A percentile compares a stretch with the other conserved stretches of the same genome.
Conservation (phyloP, 2,113 vertebrate species). For the Alosa alosa region DNA sequence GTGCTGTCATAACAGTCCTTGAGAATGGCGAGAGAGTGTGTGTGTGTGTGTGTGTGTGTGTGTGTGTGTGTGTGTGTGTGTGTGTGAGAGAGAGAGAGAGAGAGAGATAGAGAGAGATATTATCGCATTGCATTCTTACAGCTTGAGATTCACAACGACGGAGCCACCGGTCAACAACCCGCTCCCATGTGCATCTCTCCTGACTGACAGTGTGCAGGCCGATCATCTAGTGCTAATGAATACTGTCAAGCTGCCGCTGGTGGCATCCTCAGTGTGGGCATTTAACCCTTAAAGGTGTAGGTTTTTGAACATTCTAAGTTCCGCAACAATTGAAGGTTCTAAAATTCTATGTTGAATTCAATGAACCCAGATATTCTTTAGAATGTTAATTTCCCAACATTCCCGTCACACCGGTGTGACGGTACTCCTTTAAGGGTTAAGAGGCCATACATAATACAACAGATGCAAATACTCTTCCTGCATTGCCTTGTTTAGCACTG, state of each 20-base stretch:
- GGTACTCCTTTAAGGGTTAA: no score
- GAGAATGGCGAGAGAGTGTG: neutral
- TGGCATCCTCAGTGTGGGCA: slow-evolving; percentile 56
- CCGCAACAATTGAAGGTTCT: no score
- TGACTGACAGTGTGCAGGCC: slow-evolving; percentile 12
- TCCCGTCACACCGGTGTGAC: no score
- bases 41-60: no score
- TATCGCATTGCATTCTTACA: slow-evolving; percentile 47
- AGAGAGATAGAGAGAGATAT: neutral
- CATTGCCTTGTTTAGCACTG: neutral
- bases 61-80: no score
- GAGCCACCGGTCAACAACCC: slow-evolving; percentile 67
- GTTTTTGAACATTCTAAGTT: no score
- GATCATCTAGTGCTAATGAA: slow-evolving; percentile 71
- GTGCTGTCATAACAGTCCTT: neutral
- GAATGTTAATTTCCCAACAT: no score
- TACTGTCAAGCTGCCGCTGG: slow-evolving; percentile 66
- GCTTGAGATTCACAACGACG: slow-evolving; percentile 65
- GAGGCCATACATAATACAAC: slow-evolving; percentile 9
- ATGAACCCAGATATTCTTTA: no score
- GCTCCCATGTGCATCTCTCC: slow-evolving; percentile 52
- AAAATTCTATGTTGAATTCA: no score
- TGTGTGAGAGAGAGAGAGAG: neutral
- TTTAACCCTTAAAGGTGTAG: no score
- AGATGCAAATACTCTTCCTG: neutral